Evolutionary conservation across 2,113 vertebrate species (phyloP).

Genomic region (Paramormyrops kingsleyae): DNA sequence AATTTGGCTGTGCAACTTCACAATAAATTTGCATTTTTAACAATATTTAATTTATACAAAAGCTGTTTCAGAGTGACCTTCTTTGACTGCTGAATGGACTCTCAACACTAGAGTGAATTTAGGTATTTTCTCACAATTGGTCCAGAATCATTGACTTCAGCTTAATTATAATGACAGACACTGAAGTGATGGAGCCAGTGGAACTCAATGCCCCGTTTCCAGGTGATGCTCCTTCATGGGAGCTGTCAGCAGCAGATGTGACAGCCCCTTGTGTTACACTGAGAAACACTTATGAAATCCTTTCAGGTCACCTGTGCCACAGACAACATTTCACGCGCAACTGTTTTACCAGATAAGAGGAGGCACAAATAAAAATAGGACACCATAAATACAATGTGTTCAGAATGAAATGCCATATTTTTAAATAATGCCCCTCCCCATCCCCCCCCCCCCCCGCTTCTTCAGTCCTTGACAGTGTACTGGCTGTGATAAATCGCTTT

Average conservation of each 20-base stretch:
- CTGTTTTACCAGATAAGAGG: constrained; percentile 99
- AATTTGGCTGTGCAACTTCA: constrained; percentile 1
- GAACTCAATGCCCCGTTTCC: constrained; percentile 94
- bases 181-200: constrained; percentile 91
- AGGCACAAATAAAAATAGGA: constrained; percentile 98
- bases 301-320: constrained; percentile 98
- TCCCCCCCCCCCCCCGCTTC: constrained; percentile 67
- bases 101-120: constrained; percentile 53
- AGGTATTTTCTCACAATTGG: constrained; percentile 84
- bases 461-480: constrained; percentile 99
- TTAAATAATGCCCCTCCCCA: constrained; percentile 69
- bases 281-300: constrained; percentile 94
- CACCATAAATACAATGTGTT: constrained; percentile 99
- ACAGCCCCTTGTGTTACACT: constrained; percentile 86
- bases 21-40: background rate
- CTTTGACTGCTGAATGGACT: constrained; percentile 28
- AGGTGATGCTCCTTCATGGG: constrained; percentile 97
- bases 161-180: constrained; percentile 99
- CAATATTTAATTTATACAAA: constrained; percentile 6
- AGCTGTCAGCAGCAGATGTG: constrained; percentile 98
- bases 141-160: constrained; percentile 98
- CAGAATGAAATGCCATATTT: constrained; percentile 99
- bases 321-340: constrained; percentile 99
- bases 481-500: constrained; percentile 99
- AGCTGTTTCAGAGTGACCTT: background rate